Evolutionary conservation across 2,797 vertebrate species (phyloP).

Genomic region (Melanotaenia boesemani): DNA sequence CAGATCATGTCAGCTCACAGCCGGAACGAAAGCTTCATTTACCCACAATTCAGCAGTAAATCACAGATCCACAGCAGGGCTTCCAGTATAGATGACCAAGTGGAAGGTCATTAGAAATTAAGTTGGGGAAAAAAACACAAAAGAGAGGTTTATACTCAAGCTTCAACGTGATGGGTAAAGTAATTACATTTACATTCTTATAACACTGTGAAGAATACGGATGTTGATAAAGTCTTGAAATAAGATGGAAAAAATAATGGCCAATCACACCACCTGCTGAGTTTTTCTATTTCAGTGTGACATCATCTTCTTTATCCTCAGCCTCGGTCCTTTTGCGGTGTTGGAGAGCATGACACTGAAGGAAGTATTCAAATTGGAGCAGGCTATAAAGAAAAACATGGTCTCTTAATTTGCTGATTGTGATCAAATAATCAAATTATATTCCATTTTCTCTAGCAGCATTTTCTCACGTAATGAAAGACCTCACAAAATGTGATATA

Average conservation of each 20-base stretch:
- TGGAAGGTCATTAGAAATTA: slow-evolving; percentile 73
- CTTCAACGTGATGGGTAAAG: slow-evolving; percentile 19
- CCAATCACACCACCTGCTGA: slow-evolving; percentile 36
- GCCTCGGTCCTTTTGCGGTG: not conserved
- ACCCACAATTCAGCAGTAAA: slow-evolving; percentile 79
- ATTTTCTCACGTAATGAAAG: slow-evolving; percentile 2
- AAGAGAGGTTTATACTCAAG: slow-evolving; percentile 26
- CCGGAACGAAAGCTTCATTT: slow-evolving; percentile 78
- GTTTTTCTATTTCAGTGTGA: slow-evolving; percentile 34
- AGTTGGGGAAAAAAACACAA: slow-evolving; percentile 30
- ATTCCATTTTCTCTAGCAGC: not conserved
- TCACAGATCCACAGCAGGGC: slow-evolving; percentile 66
- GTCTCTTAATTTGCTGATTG: slow-evolving; percentile 8
- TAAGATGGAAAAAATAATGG: slow-evolving; percentile 23
- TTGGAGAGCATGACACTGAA: not conserved
- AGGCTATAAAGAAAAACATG: not conserved
- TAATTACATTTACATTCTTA: slow-evolving; percentile 42
- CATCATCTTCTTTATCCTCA: slow-evolving; percentile 25
- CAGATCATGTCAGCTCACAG: slow-evolving; percentile 80
- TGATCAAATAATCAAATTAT: slow-evolving; percentile 12
- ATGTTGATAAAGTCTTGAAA: slow-evolving; percentile 36
- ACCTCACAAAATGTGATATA: not conserved
- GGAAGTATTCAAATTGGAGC: slow-evolving; percentile 20
- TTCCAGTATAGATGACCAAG: slow-evolving; percentile 64
- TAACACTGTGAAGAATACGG: slow-evolving; percentile 37